Evolutionary conservation across 2,888 invertebrate species (phyloP).

Genomic region (Leptogaster cylindrica): DNA sequence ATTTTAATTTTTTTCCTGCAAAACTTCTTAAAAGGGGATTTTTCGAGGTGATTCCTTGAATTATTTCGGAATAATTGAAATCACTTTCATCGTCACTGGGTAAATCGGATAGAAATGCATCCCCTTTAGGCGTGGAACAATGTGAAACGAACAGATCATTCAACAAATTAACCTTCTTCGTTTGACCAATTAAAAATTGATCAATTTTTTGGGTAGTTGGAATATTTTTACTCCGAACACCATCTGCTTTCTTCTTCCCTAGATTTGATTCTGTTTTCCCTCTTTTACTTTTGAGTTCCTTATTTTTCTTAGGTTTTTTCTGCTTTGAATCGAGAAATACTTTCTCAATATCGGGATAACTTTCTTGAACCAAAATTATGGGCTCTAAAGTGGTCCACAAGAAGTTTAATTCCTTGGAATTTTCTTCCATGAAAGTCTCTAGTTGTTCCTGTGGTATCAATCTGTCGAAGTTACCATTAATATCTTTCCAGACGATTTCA

Average conservation of each 20-base stretch:
- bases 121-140: conserved; percentile 56
- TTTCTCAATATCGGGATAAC: conserved; percentile 70
- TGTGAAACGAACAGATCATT: conserved; percentile 41
- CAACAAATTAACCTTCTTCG: background rate
- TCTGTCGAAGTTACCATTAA: conserved; percentile 65
- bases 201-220: conserved; percentile 60
- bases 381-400: conserved; percentile 75
- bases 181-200: conserved; percentile 51
- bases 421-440: conserved; percentile 62
- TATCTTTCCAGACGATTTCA: conserved; percentile 75
- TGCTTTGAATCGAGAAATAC: conserved; percentile 65
- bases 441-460: conserved; percentile 69
- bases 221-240: conserved; percentile 52
- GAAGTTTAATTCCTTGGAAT: conserved; percentile 60
- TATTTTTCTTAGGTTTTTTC: conserved; percentile 49
- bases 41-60: conserved; percentile 63
- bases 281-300: conserved; percentile 48
- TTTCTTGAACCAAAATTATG: conserved; percentile 67
- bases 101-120: conserved; percentile 2
- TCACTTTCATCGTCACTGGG: conserved; percentile 60
- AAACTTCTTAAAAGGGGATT: conserved; percentile 51
- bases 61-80: conserved; percentile 64
- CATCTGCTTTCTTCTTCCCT: conserved; percentile 56
- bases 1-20: conserved; percentile 53
- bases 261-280: no score